These are phyloP conservation scores for Zeugodacus cucurbitae DNA, from an alignment of 1,140 invertebrate genomes.

Conservation along the genomic window DNA sequence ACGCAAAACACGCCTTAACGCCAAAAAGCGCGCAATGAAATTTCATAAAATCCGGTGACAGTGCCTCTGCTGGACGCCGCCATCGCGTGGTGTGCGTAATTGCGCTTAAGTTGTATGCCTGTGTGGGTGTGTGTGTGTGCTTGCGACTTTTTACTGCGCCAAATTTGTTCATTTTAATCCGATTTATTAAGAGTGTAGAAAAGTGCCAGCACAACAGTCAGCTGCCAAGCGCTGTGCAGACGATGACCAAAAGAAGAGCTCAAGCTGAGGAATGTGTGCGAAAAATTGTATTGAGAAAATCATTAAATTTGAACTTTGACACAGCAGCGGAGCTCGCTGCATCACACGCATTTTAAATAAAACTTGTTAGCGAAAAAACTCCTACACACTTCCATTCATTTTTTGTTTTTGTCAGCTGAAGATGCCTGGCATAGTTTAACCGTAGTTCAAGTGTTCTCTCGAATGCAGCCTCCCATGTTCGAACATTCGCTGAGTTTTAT, in stretches of 20 bases:
- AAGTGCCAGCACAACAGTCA: background rate
- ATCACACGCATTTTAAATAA: background rate
- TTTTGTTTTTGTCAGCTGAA: background rate
- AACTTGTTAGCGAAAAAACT: background rate
- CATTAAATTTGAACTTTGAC: slow-evolving; percentile 16
- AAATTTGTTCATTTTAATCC: slow-evolving; percentile 2
- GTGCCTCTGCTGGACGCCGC: background rate
- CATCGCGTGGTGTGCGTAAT: background rate
- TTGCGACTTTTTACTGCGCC: background rate
- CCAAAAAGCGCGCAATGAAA: background rate
- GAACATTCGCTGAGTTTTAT: background rate
- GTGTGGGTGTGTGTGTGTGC: background rate
- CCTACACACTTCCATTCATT: background rate
- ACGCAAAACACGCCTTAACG: background rate
- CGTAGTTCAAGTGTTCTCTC: background rate
- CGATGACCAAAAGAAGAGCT: background rate
- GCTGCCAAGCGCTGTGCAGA: background rate
- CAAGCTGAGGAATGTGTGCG: background rate
- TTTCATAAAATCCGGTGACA: background rate
- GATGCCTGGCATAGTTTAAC: background rate
- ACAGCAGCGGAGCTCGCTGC: background rate
- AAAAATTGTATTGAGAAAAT: background rate
- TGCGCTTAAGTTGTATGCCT: background rate
- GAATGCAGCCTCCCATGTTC: background rate
- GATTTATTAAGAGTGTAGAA: background rate